phyloP scores from a whole-genome alignment of 2,797 vertebrate genomes.

The Microctenopoma steveboyesi region DNA sequence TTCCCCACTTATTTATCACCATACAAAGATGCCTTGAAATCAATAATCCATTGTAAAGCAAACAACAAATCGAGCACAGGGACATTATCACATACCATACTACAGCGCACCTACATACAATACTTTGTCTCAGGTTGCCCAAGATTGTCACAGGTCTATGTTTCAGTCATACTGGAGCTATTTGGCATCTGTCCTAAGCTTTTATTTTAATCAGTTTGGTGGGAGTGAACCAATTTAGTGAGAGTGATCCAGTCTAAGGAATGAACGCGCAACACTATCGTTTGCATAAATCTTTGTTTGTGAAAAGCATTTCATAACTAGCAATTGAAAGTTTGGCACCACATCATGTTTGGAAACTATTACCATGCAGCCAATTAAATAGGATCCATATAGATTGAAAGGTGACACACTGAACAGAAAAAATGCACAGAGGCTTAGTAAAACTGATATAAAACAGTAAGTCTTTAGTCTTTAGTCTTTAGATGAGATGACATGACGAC shows the following conservation, averaged over 20 bases:
- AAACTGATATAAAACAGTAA: background rate
- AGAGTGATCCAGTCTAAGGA: background rate
- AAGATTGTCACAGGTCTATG: background rate
- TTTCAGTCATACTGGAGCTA: background rate
- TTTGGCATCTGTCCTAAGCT: constrained; percentile 30
- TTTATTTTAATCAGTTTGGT: constrained; percentile 49
- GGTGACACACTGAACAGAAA: background rate
- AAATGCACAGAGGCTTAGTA: background rate
- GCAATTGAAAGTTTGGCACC: background rate
- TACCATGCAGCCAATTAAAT: background rate
- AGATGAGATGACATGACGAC: background rate
- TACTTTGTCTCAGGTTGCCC: background rate
- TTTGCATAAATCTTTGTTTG: background rate
- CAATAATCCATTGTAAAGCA: background rate
- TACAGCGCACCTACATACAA: background rate
- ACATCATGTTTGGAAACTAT: background rate
- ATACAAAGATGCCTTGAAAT: constrained; percentile 1
- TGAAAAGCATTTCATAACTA: background rate
- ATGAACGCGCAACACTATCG: background rate
- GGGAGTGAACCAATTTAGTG: constrained; percentile 13
- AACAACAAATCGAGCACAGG: constrained; percentile 5
- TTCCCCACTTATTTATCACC: constrained; percentile 3
- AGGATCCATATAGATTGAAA: constrained; percentile 13
- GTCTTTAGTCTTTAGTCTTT: background rate
- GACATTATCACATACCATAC: background rate